phyloP scores from a whole-genome alignment of 2,797 vertebrate species.

The Synaphobranchus kaupii region DNA sequence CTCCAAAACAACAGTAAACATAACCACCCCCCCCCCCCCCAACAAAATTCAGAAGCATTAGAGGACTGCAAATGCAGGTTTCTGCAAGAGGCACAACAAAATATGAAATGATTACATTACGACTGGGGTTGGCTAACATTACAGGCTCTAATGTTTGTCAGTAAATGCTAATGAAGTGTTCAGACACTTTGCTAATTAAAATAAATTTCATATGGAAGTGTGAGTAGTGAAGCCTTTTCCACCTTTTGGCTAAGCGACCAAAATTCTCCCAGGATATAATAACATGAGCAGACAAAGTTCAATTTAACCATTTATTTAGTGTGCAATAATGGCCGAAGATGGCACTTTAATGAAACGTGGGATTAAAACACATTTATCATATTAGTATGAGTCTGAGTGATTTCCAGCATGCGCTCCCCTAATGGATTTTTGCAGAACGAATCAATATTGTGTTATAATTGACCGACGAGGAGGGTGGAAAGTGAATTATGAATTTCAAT shows the following conservation, averaged over 20 bases:
- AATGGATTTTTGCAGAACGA: slow-evolving; percentile 79
- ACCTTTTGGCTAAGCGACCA: slow-evolving; percentile 63
- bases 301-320: slow-evolving; percentile 78
- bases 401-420: slow-evolving; percentile 76
- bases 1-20: neutral
- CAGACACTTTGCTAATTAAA: slow-evolving; percentile 64
- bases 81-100: neutral
- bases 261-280: slow-evolving; percentile 58
- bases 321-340: slow-evolving; percentile 73
- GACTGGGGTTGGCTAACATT: slow-evolving; percentile 36
- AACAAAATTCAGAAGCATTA: neutral
- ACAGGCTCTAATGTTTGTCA: slow-evolving; percentile 51
- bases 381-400: slow-evolving; percentile 77
- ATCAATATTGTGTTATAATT: slow-evolving; percentile 83
- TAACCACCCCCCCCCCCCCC: neutral
- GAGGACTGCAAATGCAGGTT: neutral
- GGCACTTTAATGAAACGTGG: slow-evolving; percentile 75
- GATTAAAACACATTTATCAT: slow-evolving; percentile 83
- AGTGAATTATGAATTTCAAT: slow-evolving; percentile 73
- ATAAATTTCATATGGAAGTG: slow-evolving; percentile 48
- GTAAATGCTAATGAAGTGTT: slow-evolving; percentile 63
- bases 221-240: slow-evolving; percentile 57
- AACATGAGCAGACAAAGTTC: slow-evolving; percentile 72
- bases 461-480: slow-evolving; percentile 79
- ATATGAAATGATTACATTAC: slow-evolving; percentile 47